Conservation (phyloP, 2,113 vertebrate species). For the Lanius ludovicianus region DNA sequence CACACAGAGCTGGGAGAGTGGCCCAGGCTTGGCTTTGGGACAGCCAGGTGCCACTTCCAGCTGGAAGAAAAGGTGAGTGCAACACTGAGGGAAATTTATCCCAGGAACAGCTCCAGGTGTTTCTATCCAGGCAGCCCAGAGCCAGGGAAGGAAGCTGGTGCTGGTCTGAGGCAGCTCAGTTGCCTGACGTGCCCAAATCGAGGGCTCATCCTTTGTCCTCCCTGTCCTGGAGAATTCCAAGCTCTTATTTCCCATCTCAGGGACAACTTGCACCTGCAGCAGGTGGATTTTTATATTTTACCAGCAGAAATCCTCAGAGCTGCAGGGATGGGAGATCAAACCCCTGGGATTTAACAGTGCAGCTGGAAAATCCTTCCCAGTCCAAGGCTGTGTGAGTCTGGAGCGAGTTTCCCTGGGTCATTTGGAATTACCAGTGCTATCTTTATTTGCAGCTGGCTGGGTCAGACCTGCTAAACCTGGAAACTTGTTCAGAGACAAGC, state of each 20-base stretch:
- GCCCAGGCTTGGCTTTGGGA: background rate
- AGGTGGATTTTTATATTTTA: background rate
- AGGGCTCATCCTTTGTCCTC: background rate
- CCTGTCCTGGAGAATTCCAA: background rate
- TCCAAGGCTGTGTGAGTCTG: background rate
- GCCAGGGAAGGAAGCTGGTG: background rate
- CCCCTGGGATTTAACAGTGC: background rate
- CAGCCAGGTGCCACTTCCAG: background rate
- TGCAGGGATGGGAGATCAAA: background rate
- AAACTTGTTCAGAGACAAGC: constrained; percentile 4
- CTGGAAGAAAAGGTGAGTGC: background rate
- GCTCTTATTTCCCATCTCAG: background rate
- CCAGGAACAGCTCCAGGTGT: background rate
- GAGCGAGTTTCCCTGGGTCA: background rate
- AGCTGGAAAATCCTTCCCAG: background rate
- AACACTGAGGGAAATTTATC: accelerated
- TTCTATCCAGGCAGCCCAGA: background rate
- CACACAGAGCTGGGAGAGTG: background rate
- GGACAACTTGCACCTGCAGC: background rate
- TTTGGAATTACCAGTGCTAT: background rate
- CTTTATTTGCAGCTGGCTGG: constrained; percentile 29
- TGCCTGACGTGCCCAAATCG: accelerated
- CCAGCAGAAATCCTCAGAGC: background rate
- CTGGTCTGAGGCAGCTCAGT: background rate
- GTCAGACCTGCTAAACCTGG: constrained; percentile 19